Conservation (phyloP, 2,113 vertebrate genomes). For the Orcinus orca region DNA sequence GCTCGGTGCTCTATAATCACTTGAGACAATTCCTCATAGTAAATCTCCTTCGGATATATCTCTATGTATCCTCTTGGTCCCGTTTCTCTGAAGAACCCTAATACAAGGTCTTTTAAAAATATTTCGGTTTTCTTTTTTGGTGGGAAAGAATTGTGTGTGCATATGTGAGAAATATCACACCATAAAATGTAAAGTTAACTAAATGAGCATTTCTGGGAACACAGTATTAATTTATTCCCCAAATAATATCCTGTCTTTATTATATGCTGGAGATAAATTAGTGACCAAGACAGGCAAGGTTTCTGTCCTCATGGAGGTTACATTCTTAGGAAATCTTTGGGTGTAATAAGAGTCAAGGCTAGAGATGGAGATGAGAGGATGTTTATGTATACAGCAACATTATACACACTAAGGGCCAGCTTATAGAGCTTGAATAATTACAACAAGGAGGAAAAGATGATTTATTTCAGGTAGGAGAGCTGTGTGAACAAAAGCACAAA, state of each 20-base stretch:
- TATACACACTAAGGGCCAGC: neutral
- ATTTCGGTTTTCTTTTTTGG: neutral
- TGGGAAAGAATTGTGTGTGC: neutral
- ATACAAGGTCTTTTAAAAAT: neutral
- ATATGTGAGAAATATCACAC: neutral
- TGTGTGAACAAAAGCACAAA: neutral
- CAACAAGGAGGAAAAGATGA: neutral
- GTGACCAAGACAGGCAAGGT: neutral
- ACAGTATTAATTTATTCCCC: neutral
- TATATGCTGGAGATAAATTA: neutral
- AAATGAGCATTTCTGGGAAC: neutral
- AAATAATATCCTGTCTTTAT: neutral
- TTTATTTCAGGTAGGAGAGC: conserved; percentile 20
- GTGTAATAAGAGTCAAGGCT: neutral
- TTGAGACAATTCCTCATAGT: neutral
- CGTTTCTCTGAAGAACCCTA: neutral
- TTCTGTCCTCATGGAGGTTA: neutral
- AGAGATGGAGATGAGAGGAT: neutral
- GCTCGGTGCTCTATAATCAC: neutral
- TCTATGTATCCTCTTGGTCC: neutral
- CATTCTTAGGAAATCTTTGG: neutral
- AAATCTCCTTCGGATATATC: neutral
- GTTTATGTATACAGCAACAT: neutral
- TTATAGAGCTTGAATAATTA: neutral
- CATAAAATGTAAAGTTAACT: neutral